Conservation (phyloP, 2,797 vertebrate species). For the Chloroceryle inda region DNA sequence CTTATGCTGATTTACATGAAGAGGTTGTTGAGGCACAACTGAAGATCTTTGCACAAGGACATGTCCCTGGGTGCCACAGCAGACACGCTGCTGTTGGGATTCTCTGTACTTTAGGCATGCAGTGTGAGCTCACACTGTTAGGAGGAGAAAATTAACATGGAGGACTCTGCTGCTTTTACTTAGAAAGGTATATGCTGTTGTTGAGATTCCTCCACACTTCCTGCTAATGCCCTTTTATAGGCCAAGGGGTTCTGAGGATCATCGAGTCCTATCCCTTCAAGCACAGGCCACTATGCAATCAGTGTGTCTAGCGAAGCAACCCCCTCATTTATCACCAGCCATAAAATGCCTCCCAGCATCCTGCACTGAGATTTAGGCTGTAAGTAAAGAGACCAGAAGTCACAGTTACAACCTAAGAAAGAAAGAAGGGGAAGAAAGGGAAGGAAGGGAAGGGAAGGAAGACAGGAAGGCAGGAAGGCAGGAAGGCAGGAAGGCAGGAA, state of each 20-base stretch:
- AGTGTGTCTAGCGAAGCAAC: not conserved
- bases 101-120: not conserved
- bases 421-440: too few relatives aligned
- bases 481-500: too few relatives aligned
- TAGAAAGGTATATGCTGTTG: not conserved
- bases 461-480: fast-evolving
- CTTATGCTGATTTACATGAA: not conserved
- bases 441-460: too few relatives aligned
- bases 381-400: not conserved
- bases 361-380: not conserved
- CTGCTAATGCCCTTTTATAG: not conserved
- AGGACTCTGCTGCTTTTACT: not conserved
- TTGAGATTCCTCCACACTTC: not conserved
- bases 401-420: not conserved
- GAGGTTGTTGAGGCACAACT: not conserved
- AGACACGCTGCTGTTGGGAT: fast-evolving
- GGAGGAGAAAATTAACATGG: not conserved
- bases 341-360: not conserved
- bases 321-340: not conserved
- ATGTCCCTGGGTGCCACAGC: not conserved
- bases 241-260: not conserved
- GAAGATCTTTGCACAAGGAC: not conserved
- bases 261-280: not conserved
- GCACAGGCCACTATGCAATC: not conserved
- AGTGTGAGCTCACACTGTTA: not conserved